These are phyloP conservation scores for Luperina testacea DNA, from an alignment of 2,888 invertebrate species.

Conservation along the genomic window DNA sequence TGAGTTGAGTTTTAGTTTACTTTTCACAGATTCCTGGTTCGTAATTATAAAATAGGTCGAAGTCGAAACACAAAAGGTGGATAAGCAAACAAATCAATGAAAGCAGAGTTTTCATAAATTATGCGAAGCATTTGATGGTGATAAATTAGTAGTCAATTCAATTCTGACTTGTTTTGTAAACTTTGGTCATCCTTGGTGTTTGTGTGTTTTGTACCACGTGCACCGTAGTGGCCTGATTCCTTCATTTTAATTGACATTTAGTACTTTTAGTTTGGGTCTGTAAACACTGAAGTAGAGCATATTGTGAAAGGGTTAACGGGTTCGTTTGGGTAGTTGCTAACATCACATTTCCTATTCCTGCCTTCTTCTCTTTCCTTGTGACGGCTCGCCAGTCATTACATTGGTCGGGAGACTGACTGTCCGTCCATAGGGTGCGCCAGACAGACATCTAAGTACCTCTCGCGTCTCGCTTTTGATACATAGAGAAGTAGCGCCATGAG, in stretches of 20 bases:
- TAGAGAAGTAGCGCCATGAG: not conserved
- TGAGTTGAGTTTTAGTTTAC: not conserved
- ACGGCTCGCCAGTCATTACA: not conserved
- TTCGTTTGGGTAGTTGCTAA: not conserved
- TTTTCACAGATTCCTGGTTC: not conserved
- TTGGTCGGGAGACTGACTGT: not conserved
- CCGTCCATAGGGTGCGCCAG: not conserved
- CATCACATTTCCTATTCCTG: not conserved
- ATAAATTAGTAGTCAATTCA: constrained; percentile 44
- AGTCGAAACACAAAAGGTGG: constrained; percentile 25
- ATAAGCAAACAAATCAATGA: constrained; percentile 29
- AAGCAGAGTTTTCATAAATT: constrained; percentile 17
- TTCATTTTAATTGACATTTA: constrained; percentile 39
- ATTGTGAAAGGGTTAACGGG: constrained; percentile 7
- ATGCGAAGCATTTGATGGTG: constrained; percentile 12
- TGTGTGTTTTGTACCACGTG: constrained; percentile 44
- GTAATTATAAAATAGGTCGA: constrained; percentile 24
- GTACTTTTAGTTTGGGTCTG: constrained; percentile 2
- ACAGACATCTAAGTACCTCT: not conserved
- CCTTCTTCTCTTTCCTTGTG: not conserved
- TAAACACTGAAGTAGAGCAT: not conserved
- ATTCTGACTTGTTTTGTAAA: constrained; percentile 48
- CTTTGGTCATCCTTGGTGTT: constrained; percentile 44
- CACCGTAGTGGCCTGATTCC: constrained; percentile 28
- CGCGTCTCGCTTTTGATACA: not conserved